Percentiles rank a stretch among this genome's conserved stretches.
These are phyloP conservation scores for Tethya wilhelma DNA, from an alignment of 37 sponge, comb jelly and placozoan genomes.

Conservation along the genomic window DNA sequence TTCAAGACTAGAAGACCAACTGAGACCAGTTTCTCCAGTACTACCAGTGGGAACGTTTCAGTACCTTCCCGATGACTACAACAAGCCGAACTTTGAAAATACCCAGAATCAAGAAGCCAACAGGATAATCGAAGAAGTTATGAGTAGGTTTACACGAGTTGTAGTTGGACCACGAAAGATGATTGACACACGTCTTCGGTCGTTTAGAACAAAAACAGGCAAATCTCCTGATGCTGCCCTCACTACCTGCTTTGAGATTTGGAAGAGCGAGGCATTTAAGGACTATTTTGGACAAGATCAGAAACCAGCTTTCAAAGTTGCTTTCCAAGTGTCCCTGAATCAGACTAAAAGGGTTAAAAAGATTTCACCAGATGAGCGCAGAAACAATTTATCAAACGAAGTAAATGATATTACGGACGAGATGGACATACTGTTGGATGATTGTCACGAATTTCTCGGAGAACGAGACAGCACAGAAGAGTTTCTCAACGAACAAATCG, in stretches of 20 bases:
- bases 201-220: background rate
- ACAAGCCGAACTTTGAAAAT: background rate
- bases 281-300: background rate
- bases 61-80: constrained; percentile 1
- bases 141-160: background rate
- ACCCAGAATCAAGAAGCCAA: background rate
- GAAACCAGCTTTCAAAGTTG: background rate
- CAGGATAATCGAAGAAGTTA: background rate
- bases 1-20: background rate
- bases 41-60: background rate
- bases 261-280: background rate
- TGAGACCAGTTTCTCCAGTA: background rate
- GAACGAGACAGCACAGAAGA: background rate
- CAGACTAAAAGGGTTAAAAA: background rate
- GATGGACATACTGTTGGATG: background rate
- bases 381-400: background rate
- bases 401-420: background rate
- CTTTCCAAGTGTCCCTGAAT: background rate
- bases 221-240: background rate
- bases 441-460: background rate
- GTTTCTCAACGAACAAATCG: background rate
- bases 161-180: background rate
- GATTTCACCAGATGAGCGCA: background rate
- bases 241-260: constrained; percentile 6
- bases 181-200: background rate